phyloP scores from a whole-genome alignment of 1,140 invertebrate species.

The Venustaconcha ellipsiformis region DNA sequence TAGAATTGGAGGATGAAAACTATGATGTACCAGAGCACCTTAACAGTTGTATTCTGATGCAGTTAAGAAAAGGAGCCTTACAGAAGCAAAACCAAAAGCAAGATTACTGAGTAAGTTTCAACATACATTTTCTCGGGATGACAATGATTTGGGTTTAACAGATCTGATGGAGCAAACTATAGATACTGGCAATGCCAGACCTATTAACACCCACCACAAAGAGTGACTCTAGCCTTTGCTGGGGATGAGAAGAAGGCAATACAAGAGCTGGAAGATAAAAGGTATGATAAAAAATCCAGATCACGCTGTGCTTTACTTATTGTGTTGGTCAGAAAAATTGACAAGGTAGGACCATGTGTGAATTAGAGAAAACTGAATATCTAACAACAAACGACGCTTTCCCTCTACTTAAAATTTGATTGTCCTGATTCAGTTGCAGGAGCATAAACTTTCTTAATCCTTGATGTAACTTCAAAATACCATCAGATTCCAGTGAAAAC shows the following conservation, averaged over 20 bases:
- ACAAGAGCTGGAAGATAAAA: constrained; percentile 13
- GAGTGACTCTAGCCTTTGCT: constrained; percentile 21
- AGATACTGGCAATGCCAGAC: constrained; percentile 21
- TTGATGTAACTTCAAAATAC: too few species aligned
- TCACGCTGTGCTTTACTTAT: too few species aligned
- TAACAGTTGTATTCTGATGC: constrained; percentile 4
- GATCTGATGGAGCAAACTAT: constrained; percentile 20
- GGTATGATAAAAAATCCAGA: neutral
- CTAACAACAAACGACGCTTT: too few species aligned
- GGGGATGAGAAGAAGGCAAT: constrained; percentile 20
- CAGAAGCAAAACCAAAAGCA: constrained; percentile 2
- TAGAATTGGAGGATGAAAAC: too few species aligned
- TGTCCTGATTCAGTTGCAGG: too few species aligned
- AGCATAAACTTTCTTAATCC: too few species aligned
- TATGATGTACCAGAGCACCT: constrained; percentile 13
- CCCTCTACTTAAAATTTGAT: too few species aligned
- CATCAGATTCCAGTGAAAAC: too few species aligned
- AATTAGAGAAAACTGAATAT: too few species aligned
- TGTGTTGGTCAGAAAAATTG: too few species aligned
- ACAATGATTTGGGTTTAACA: constrained; percentile 29
- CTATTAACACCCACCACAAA: constrained; percentile 16
- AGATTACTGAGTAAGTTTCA: constrained; percentile 20
- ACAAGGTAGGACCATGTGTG: too few species aligned
- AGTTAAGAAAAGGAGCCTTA: neutral
- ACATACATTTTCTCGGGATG: constrained; percentile 20